Base-by-base conservation (phyloP, 2,888 invertebrate species). In the Amiota minor region DNA sequence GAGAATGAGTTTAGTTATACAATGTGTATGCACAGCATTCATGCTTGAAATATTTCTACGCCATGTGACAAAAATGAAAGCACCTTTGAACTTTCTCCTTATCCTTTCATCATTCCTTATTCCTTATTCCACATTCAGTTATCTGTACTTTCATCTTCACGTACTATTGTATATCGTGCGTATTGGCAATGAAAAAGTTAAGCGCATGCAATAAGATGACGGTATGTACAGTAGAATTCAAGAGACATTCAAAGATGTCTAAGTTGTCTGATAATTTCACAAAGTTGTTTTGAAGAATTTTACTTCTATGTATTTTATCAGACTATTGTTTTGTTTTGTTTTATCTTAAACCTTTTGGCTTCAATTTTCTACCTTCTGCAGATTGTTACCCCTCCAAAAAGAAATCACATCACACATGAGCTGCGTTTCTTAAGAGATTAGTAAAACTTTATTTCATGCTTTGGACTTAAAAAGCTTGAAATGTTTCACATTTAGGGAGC, bases 41-140 rank as follows among this genome's bases (percentile, higher is more conserved):
- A 65, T 67, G 67, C 50, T 67, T 50, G 67, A 67, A 46, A 49
- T 50, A 67, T 47, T 67, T 67, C 67, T 45, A 61, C 49, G 67
- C 67, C 50, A 67, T 67, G 67, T 67, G 67, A 67, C 67, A 67
- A 20, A 67, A 50, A 67, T 50, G 14, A 23, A 68, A 65, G 18
- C 16, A 59, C 16, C 59, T 18, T 59, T 59, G 59, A 20, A 9
- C n/a, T 35, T 23, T 23, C 23, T 23, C 6, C 35, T 23, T 23
- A 2, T 23, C 23, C 3, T 23, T 23, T 23, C 23, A 1, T 3
- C 3, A 23, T 23, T 23, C 23, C 3, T 23, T 23, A 1, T 23
- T 23, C 23, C 1, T 23, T 23, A 1, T 3, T 2, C 3, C 1
- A 2, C 3, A 1, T 3, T 23, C 23, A 23, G 1, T 23, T 23